Percentiles rank a stretch among this genome's conserved stretches.
Evolutionary conservation across 2,113 vertebrate genomes (phyloP).

Genomic region (Kryptolebias marmoratus): DNA sequence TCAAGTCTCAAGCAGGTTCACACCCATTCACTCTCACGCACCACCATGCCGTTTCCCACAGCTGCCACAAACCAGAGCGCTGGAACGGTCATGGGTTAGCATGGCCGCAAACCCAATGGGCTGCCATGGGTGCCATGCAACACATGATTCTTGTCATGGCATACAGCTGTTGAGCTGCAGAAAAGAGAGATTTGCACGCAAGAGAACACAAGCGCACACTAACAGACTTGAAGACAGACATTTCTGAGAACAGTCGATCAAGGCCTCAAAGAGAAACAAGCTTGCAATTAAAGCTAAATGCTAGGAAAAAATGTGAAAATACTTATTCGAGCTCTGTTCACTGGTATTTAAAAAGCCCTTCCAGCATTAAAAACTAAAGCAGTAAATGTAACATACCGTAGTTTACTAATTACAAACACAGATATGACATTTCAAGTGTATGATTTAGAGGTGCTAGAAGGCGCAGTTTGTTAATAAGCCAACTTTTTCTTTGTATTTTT

Average conservation of each 20-base stretch:
- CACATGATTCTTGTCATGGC: conserved; percentile 57
- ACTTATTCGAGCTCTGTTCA: too few relatives aligned
- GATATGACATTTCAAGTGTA: too few relatives aligned
- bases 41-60: conserved; percentile 33
- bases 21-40: conserved; percentile 11
- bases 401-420: too few relatives aligned
- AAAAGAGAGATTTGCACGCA: conserved; percentile 23
- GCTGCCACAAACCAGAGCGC: conserved; percentile 43
- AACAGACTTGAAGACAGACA: conserved; percentile 4
- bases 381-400: too few relatives aligned
- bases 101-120: conserved; percentile 18
- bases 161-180: conserved; percentile 47
- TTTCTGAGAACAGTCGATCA: conserved; percentile 17
- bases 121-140: conserved; percentile 53
- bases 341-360: too few relatives aligned
- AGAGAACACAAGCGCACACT: conserved; percentile 1
- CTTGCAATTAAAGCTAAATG: background rate
- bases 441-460: too few relatives aligned
- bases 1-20: conserved; percentile 18
- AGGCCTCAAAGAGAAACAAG: conserved; percentile 9
- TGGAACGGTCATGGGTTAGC: conserved; percentile 61
- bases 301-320: too few relatives aligned
- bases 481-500: too few relatives aligned
- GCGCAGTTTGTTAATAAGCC: too few relatives aligned
- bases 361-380: too few relatives aligned